These are phyloP conservation scores for Andrena hattorfiana DNA, from an alignment of 2,888 invertebrate genomes.

Conservation along the genomic window DNA sequence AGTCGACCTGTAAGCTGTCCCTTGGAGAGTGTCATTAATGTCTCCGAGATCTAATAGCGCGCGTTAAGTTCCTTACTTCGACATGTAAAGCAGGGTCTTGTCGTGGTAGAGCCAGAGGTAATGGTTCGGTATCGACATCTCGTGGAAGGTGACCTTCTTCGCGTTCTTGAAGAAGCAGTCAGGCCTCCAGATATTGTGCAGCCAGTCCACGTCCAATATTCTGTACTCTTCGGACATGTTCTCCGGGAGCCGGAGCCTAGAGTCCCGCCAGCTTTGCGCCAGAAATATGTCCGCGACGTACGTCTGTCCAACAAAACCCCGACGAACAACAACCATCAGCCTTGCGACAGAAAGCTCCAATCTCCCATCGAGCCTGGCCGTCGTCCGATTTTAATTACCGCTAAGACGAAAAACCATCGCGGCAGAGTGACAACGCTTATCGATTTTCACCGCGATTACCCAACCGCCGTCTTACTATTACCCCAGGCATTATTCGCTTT, in stretches of 20 bases:
- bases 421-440: not conserved
- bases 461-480: not conserved
- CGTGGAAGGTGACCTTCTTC: slow-evolving; percentile 96
- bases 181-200: slow-evolving; percentile 96
- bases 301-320: slow-evolving; percentile 87
- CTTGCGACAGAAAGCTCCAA: not conserved
- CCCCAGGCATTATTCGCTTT: not conserved
- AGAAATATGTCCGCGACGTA: slow-evolving; percentile 97
- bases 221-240: slow-evolving; percentile 97
- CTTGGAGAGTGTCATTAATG: too few species aligned
- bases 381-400: not conserved
- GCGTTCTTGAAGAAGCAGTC: slow-evolving; percentile 98
- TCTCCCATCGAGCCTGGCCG: not conserved
- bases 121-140: slow-evolving; percentile 97
- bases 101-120: slow-evolving; percentile 97
- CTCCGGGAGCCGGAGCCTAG: slow-evolving; percentile 94
- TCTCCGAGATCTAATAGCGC: too few species aligned
- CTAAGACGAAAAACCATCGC: not conserved
- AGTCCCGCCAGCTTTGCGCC: slow-evolving; percentile 97
- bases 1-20: too few species aligned
- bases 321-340: not conserved
- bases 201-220: slow-evolving; percentile 95
- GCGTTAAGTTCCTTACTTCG: slow-evolving; percentile 88
- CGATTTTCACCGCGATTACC: not conserved
- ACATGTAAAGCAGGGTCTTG: slow-evolving; percentile 96